phyloP scores from a whole-genome alignment of 2,888 invertebrate genomes.

The Harpalus rubripes region DNA sequence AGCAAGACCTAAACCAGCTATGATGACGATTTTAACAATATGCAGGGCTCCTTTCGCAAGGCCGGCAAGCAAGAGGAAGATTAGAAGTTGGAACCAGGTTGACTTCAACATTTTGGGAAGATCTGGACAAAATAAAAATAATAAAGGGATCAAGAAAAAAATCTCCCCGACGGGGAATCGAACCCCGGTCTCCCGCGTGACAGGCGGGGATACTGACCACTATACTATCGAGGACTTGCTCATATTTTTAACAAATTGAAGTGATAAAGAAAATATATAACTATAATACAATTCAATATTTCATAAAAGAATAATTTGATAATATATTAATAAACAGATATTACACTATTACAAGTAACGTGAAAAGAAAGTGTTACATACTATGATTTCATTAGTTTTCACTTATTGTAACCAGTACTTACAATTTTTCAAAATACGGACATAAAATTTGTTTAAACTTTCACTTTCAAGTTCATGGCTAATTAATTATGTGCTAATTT shows the following conservation, averaged over 20 bases:
- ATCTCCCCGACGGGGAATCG: slow-evolving; percentile 65
- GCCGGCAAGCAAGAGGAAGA: slow-evolving; percentile 71
- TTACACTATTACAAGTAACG: background rate
- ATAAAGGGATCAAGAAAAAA: background rate
- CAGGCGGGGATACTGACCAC: slow-evolving; percentile 66
- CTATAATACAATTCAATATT: background rate
- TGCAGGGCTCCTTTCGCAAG: slow-evolving; percentile 75
- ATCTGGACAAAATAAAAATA: background rate
- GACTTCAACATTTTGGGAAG: slow-evolving; percentile 33
- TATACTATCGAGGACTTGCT: slow-evolving; percentile 63
- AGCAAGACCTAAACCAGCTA: slow-evolving; percentile 76
- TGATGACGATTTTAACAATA: slow-evolving; percentile 75
- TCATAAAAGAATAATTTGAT: background rate
- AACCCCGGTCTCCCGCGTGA: slow-evolving; percentile 66
- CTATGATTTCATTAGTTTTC: slow-evolving; percentile 24
- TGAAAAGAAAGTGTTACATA: slow-evolving; percentile 31
- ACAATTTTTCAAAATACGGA: slow-evolving; percentile 37
- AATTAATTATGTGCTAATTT: background rate
- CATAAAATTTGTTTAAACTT: slow-evolving; percentile 49
- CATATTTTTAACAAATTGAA: background rate
- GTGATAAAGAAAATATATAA: background rate
- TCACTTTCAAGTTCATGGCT: slow-evolving; percentile 42
- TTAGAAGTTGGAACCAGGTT: slow-evolving; percentile 69
- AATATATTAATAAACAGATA: background rate
- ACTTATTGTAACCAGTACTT: slow-evolving; percentile 32